A percentile compares a stretch with the other conserved stretches of the same genome.
Conservation (phyloP, 2,113 vertebrate species). For the Carassius gibelio region DNA sequence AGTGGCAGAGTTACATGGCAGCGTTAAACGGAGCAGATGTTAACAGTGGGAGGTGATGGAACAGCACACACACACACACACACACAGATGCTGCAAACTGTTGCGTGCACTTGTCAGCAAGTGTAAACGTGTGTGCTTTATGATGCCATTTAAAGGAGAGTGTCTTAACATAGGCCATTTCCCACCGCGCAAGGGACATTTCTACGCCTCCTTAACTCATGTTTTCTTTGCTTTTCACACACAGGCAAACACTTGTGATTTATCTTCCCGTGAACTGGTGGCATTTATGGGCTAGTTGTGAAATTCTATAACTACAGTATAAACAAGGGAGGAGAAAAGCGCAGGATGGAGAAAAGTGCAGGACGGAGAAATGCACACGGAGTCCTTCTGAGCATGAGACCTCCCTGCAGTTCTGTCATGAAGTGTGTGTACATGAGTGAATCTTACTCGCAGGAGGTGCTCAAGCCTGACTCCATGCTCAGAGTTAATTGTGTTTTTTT, state of each 20-base stretch:
- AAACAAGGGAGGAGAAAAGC: slow-evolving; percentile 66
- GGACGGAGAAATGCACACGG: slow-evolving; percentile 60
- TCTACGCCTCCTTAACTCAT: slow-evolving; percentile 73
- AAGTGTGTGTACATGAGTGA: slow-evolving; percentile 25
- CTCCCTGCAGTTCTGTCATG: slow-evolving; percentile 45
- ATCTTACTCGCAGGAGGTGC: background rate
- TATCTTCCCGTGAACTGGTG: slow-evolving; percentile 64
- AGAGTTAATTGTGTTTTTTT: slow-evolving; percentile 34
- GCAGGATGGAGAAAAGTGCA: slow-evolving; percentile 52
- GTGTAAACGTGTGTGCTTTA: slow-evolving; percentile 64
- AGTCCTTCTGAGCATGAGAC: slow-evolving; percentile 54
- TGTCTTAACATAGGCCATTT: slow-evolving; percentile 73
- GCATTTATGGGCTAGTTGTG: slow-evolving; percentile 73
- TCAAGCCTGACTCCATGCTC: background rate
- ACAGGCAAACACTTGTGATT: slow-evolving; percentile 66
- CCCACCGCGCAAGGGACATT: slow-evolving; percentile 73
- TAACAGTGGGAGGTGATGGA: slow-evolving; percentile 86
- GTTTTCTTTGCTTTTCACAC: slow-evolving; percentile 75
- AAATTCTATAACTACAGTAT: slow-evolving; percentile 78
- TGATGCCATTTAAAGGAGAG: slow-evolving; percentile 72
- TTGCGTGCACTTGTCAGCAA: slow-evolving; percentile 74
- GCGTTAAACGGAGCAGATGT: slow-evolving; percentile 83
- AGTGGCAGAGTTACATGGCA: slow-evolving; percentile 59
- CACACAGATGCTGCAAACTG: slow-evolving; percentile 85
- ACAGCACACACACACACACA: slow-evolving; percentile 66